Base-by-base conservation (phyloP, 2,888 invertebrate species). In the Nomada fucata region DNA sequence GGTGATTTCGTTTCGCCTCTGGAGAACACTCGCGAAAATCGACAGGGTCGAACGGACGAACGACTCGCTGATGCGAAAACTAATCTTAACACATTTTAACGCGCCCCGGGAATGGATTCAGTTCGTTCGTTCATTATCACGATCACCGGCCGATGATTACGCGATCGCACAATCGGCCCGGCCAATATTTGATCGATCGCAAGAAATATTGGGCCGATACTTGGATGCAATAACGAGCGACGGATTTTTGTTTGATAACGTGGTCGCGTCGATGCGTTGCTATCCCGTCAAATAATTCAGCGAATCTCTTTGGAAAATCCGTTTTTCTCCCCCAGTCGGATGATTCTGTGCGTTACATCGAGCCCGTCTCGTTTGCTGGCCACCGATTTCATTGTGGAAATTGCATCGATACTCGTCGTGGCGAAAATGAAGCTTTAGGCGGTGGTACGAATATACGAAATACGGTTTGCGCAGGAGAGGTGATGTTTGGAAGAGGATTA, bases 11-110 rank as follows among this genome's bases (percentile, higher is more conserved):
- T 29, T 29, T 3, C 11, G 18, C 13, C 13, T 42, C 29, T 59
- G 29, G 11, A 59, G 15, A 29, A 29, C 42, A 20, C 73, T 60
- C 47, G 52, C 47, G 36, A 42, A 78, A 60, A 74, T 78, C 47
- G 26, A 29, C 29, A 29, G 29, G 29, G 29, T 7, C 29, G 29
- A 7, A 29, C 29, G 29, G 29, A 29, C 5, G 5, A 29, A 29
- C 23, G 13, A 15, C n/a, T 57, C 61, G 71, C 53, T 55, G 60
- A 53, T 61, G 69, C 76, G 70, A 68, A 81, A 80, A 81, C 82
- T 77, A 80, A 83, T 81, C 71, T 81, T 71, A 74, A 64, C 80
- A 2, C 59, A 50, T 57, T 76, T 55, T 7, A n/a, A 70, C 64
- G 53, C 20, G n/a, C 18, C 2, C 3, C 23, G 55, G 23, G 18